Evolutionary conservation across 2,888 invertebrate genomes (phyloP).

Genomic region (Dasypolia templi): DNA sequence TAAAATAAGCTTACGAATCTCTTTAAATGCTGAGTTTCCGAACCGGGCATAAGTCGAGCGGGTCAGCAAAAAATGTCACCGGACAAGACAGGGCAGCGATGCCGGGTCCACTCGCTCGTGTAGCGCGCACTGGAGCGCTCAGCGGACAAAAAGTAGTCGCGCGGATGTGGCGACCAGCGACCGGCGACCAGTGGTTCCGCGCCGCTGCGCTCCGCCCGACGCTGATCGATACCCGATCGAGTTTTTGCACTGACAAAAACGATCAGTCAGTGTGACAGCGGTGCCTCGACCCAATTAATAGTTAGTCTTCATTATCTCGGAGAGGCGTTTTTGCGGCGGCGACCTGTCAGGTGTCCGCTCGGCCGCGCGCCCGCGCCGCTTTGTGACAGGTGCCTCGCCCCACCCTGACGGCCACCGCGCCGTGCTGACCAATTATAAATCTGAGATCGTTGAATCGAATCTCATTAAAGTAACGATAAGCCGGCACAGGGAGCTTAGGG

Average conservation of each 20-base stretch:
- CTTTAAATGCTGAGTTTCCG: no score
- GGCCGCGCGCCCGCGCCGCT: neutral
- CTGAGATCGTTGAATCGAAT: conserved; percentile 26
- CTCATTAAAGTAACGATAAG: conserved; percentile 10
- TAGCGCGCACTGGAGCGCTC: conserved; percentile 20
- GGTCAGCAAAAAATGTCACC: neutral
- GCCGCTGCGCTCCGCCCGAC: conserved; percentile 23
- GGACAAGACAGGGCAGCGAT: neutral
- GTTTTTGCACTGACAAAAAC: conserved; percentile 55
- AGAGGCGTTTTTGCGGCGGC: conserved; percentile 41
- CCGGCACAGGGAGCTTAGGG: neutral
- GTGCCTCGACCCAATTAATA: conserved; percentile 65
- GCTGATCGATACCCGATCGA: conserved; percentile 50
- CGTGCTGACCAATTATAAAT: conserved; percentile 26
- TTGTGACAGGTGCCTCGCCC: conserved; percentile 8
- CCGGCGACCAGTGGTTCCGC: conserved; percentile 17
- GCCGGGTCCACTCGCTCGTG: neutral
- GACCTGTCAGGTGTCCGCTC: conserved; percentile 34
- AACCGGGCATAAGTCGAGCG: no score
- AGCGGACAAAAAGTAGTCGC: conserved; percentile 14
- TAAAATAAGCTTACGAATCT: no score
- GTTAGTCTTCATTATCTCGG: conserved; percentile 61
- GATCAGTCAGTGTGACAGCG: conserved; percentile 55
- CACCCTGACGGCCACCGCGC: neutral
- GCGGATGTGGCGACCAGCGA: conserved; percentile 12